Evolutionary conservation across 2,797 vertebrate genomes (phyloP).

Genomic region (Antennarius maculatus): DNA sequence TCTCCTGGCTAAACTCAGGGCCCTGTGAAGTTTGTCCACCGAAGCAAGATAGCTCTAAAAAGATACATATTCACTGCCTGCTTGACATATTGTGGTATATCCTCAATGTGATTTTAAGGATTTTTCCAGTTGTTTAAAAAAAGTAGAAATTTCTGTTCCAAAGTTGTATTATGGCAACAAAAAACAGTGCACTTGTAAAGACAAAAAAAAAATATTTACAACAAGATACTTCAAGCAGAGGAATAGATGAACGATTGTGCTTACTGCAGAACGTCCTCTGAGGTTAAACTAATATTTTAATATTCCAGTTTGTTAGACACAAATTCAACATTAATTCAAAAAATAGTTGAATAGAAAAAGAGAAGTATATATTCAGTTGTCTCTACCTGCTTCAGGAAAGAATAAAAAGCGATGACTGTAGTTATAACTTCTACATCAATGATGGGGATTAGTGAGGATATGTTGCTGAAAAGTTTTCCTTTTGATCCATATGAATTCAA

Average conservation of each 20-base stretch:
- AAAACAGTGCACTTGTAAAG: neutral
- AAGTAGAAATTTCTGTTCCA: neutral
- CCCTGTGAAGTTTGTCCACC: constrained; percentile 78
- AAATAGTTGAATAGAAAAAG: no score
- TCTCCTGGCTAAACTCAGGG: constrained; percentile 91
- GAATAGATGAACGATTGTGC: no score
- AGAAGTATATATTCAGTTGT: no score
- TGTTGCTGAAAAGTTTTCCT: constrained; percentile 45
- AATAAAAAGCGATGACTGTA: no score
- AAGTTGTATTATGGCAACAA: neutral
- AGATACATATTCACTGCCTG: neutral
- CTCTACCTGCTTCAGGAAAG: no score
- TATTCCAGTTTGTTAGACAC: no score
- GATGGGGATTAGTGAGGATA: neutral
- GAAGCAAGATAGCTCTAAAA: neutral
- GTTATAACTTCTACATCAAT: no score
- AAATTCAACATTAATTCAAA: no score
- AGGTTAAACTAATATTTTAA: no score
- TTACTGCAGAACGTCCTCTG: no score
- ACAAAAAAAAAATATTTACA: neutral
- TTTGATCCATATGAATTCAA: constrained; percentile 22
- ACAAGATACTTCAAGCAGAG: no score
- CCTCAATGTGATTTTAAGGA: constrained; percentile 23
- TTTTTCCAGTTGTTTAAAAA: neutral
- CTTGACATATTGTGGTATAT: neutral